Base-by-base conservation (phyloP, 2,113 vertebrate genomes). In the Thamnophis sirtalis region DNA sequence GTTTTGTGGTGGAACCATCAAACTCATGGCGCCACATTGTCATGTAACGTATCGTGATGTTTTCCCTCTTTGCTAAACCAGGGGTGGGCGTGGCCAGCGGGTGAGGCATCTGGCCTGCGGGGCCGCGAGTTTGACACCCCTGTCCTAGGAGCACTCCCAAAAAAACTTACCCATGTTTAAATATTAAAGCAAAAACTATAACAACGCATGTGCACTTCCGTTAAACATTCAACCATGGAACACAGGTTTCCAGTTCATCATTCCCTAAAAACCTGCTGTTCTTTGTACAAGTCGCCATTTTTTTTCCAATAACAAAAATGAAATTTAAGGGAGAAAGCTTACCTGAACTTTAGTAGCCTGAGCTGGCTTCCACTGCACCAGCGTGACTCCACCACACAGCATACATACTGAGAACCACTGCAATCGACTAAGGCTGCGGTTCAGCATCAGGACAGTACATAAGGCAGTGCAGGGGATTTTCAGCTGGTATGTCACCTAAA, bases 391-490 rank as follows among this genome's bases (percentile, higher is more conserved):
- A 9, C 96, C 98, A 51, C 99, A 99, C 3, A 99, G 97, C 98
- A 99, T 98, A 95, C 98, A 99, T 89, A 99, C 98, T 0, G 99
- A 98, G 94, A 99, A 97, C 99, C 99, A 99, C 97, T 99, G 99
- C 95, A 99, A 93, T 91, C 97, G 98, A 93, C 97, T 98, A 1
- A 99, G 98, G 68, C 98, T 97, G 6, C 98, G 98, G 90, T 98
- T 98, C 93, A 99, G 97, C 99, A 99, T 99, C 50, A 99, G 94
- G 54, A 99, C 98, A 0, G 98, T 99, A 89, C 99, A 99, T 91
- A 99, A 92, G 15, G 99, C 99, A 9, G 99, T 99, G 93, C 99
- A 99, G 0, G 98, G 99, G 95, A 99, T 99, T 98, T 99, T 99
- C 95, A 99, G 92, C 95, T 99, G 99, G 94, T 99, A 99, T 0